Evolutionary conservation across 2,797 vertebrate species (phyloP).

Genomic region (Coreius guichenoti): DNA sequence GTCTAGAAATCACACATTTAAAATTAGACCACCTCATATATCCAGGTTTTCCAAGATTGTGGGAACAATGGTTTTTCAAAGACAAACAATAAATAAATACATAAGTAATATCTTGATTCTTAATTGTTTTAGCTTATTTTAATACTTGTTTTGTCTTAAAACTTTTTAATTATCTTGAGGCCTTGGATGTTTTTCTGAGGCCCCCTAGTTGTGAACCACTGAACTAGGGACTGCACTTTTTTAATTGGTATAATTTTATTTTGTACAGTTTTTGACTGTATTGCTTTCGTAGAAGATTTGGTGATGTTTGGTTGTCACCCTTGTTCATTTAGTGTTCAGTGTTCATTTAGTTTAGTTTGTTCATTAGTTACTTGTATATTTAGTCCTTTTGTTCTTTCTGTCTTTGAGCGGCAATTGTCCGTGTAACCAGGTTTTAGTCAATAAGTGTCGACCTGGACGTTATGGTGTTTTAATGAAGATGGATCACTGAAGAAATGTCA

Average conservation of each 20-base stretch:
- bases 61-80: neutral
- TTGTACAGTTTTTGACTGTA: neutral
- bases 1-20: neutral
- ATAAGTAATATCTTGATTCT: neutral
- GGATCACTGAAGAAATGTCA: neutral
- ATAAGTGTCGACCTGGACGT: neutral
- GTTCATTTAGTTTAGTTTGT: neutral
- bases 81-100: neutral
- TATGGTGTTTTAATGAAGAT: neutral
- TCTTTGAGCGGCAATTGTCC: neutral
- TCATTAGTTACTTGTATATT: neutral
- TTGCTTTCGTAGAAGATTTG: neutral
- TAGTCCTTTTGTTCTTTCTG: neutral
- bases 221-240: neutral
- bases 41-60: neutral
- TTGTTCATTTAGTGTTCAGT: neutral
- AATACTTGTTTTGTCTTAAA: slow-evolving; percentile 1
- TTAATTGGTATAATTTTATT: neutral
- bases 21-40: neutral
- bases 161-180: neutral
- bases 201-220: neutral
- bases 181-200: neutral
- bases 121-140: neutral
- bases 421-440: neutral
- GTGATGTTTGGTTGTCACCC: neutral